A percentile compares a stretch with the other conserved stretches of the same genome.
These are phyloP conservation scores for Cladopsammia gracilis DNA, from an alignment of 64 coral and sea anemone genomes.

Conservation along the genomic window DNA sequence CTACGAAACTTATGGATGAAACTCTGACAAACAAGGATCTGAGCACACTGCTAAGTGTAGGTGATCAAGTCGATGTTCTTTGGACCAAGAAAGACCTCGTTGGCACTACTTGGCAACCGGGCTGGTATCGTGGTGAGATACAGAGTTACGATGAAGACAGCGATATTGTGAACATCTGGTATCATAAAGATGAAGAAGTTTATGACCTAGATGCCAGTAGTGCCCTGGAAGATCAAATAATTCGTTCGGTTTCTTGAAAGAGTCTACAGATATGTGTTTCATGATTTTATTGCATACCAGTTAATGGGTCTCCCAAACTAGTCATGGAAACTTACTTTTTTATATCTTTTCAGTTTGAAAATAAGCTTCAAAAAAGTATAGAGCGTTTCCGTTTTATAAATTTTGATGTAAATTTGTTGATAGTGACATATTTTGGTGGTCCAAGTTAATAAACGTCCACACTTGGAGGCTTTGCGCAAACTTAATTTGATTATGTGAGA, in stretches of 20 bases:
- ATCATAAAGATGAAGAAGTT: background rate
- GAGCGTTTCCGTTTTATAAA: too few species aligned
- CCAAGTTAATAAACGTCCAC: too few species aligned
- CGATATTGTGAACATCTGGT: background rate
- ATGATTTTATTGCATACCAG: too few species aligned
- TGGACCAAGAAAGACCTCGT: conserved; percentile 43
- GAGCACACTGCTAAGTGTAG: background rate
- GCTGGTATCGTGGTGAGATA: conserved; percentile 48
- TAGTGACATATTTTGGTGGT: too few species aligned
- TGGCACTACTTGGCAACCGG: conserved; percentile 35
- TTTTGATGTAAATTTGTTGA: too few species aligned
- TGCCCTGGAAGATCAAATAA: conserved; percentile 7
- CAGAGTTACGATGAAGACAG: conserved; percentile 30
- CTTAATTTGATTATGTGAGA: too few species aligned
- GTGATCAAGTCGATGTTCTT: conserved; percentile 19
- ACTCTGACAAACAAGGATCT: background rate
- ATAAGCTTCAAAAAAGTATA: too few species aligned
- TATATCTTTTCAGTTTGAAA: too few species aligned
- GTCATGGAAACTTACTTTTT: too few species aligned
- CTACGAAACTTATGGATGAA: background rate
- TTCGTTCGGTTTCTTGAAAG: conserved; percentile 22
- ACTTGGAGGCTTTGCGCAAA: too few species aligned
- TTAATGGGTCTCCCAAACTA: too few species aligned
- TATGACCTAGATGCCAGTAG: background rate
- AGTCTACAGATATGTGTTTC: too few species aligned